A percentile compares a stretch with the other conserved stretches of the same genome.
Conservation (phyloP, 2,113 vertebrate genomes). For the Calidris pugnax region DNA sequence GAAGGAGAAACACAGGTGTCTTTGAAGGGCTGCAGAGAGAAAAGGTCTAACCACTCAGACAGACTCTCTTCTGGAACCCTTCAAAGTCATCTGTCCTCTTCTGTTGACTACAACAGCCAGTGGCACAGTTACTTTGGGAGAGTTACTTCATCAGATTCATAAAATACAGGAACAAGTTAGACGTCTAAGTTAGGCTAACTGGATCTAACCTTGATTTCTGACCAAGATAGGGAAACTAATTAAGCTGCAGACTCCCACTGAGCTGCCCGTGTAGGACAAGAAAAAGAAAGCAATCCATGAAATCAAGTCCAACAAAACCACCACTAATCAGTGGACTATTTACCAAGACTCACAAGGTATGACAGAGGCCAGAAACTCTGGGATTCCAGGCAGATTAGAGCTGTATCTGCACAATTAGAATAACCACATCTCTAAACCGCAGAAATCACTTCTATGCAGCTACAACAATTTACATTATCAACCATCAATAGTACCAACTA, state of each 20-base stretch:
- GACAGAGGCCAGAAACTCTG: constrained; percentile 36
- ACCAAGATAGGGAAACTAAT: constrained; percentile 24
- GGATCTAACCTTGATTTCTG: constrained; percentile 9
- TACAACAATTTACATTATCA: not conserved
- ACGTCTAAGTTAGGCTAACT: not conserved
- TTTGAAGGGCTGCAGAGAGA: constrained; percentile 34
- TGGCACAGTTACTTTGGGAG: not conserved
- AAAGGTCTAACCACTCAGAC: not conserved
- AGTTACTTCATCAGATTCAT: not conserved
- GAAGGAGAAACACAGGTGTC: constrained; percentile 18
- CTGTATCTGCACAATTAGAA: not conserved
- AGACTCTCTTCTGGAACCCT: constrained; percentile 4
- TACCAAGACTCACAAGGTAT: constrained; percentile 34
- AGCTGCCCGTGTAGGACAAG: not conserved
- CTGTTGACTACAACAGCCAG: not conserved
- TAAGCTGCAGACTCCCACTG: not conserved
- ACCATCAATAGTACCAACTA: not conserved
- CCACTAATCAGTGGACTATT: constrained; percentile 22
- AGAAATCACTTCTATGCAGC: not conserved
- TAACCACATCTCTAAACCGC: not conserved
- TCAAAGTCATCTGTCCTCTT: constrained; percentile 8
- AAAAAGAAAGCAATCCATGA: constrained; percentile 10
- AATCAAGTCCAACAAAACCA: constrained; percentile 40
- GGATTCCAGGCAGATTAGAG: constrained; percentile 2
- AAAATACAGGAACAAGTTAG: not conserved